A percentile compares a stretch with the other conserved stretches of the same genome.
These are phyloP conservation scores for Lathronympha strigana DNA, from an alignment of 2,888 invertebrate genomes.

Conservation along the genomic window DNA sequence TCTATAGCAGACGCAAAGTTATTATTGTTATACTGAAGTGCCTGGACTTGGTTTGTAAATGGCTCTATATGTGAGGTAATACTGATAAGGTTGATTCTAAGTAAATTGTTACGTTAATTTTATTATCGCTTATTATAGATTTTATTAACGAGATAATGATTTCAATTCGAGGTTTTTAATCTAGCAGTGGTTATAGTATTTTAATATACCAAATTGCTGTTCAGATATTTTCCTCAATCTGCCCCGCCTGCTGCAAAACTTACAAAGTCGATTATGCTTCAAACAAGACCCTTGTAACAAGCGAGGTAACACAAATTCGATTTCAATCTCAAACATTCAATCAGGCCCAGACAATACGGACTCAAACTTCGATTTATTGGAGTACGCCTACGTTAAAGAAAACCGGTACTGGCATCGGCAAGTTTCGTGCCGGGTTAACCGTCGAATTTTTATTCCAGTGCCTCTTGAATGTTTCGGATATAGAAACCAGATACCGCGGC, in stretches of 20 bases:
- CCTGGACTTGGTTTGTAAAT: conserved; percentile 20
- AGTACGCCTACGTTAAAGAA: conserved; percentile 47
- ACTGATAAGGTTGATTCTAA: not conserved
- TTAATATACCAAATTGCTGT: conserved; percentile 33
- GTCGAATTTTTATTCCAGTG: conserved; percentile 63
- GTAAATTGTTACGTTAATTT: too few relatives aligned
- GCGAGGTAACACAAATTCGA: conserved; percentile 21
- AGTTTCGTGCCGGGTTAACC: conserved; percentile 52
- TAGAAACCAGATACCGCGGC: conserved; percentile 68
- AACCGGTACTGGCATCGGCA: conserved; percentile 54
- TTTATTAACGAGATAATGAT: conserved; percentile 4
- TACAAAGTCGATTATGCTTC: conserved; percentile 34
- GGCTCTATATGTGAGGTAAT: not conserved
- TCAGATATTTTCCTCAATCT: conserved; percentile 29
- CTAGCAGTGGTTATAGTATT: conserved; percentile 15
- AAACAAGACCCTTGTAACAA: conserved; percentile 25
- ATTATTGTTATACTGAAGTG: conserved; percentile 43
- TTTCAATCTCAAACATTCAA: conserved; percentile 39
- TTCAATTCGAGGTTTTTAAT: conserved; percentile 7
- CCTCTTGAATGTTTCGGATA: conserved; percentile 63
- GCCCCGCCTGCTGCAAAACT: conserved; percentile 12
- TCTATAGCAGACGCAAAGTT: conserved; percentile 54
- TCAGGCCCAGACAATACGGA: conserved; percentile 35
- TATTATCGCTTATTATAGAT: too few relatives aligned
- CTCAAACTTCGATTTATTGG: conserved; percentile 42